Evolutionary conservation across 2,888 invertebrate genomes (phyloP).

Genomic region (Netelia fuscicornis): DNA sequence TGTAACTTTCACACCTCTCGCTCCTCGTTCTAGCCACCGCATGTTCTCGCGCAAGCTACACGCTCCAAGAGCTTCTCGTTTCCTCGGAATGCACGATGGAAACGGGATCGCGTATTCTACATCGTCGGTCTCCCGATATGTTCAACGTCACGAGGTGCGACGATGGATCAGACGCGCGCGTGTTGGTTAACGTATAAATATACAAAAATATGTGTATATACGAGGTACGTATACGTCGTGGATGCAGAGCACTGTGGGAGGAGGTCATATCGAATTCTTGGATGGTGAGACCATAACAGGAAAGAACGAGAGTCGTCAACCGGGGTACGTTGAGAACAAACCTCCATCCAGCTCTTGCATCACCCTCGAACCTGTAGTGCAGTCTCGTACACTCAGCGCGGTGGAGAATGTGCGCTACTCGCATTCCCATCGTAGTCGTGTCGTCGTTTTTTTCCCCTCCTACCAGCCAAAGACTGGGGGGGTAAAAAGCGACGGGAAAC

Average conservation of each 20-base stretch:
- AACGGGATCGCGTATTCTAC: conserved; percentile 56
- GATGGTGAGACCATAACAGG: conserved; percentile 16
- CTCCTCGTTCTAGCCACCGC: conserved; percentile 1
- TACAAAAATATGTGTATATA: neutral
- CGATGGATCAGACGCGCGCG: conserved; percentile 11
- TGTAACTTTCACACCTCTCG: conserved; percentile 43
- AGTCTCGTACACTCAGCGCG: too few relatives aligned
- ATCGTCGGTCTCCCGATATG: conserved; percentile 22
- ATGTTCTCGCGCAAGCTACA: conserved; percentile 22
- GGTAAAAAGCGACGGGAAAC: neutral
- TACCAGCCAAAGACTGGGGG: neutral
- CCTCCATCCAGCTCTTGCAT: conserved; percentile 9
- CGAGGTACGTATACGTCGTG: conserved; percentile 10
- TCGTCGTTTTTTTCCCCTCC: neutral
- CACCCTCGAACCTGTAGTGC: neutral
- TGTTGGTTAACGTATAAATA: neutral
- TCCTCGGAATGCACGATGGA: conserved; percentile 24
- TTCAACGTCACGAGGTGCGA: conserved; percentile 13
- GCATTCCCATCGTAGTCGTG: conserved; percentile 1
- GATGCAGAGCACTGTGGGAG: neutral
- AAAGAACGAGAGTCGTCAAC: conserved; percentile 46
- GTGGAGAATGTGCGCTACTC: neutral
- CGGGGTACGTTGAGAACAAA: conserved; percentile 27
- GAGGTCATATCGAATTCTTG: conserved; percentile 51
- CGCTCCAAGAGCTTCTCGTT: conserved; percentile 31